A percentile compares a stretch with the other conserved stretches of the same genome.
phyloP scores from a whole-genome alignment of 2,113 vertebrate genomes.

The Paratilapia polleni region DNA sequence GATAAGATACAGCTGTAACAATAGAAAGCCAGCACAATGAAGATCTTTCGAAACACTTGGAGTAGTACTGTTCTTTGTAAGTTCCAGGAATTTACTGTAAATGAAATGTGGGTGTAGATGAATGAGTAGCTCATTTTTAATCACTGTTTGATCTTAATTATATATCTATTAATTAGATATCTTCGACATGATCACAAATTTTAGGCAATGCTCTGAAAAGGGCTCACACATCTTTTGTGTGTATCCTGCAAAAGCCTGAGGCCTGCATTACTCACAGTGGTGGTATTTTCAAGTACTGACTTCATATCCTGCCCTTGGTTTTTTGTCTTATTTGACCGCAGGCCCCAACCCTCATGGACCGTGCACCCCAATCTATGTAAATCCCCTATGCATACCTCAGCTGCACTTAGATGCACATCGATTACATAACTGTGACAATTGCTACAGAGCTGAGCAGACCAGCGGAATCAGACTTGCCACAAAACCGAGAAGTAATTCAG shows the following conservation, averaged over 20 bases:
- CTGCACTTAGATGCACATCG: slow-evolving; percentile 38
- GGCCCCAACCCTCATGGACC: slow-evolving; percentile 27
- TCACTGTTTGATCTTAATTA: not conserved
- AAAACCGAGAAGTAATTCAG: not conserved
- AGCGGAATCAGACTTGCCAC: not conserved
- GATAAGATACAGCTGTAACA: slow-evolving; percentile 59
- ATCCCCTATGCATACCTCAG: slow-evolving; percentile 63
- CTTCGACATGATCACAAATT: slow-evolving; percentile 14
- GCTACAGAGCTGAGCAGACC: not conserved
- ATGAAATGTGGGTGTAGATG: not conserved
- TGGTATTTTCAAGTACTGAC: slow-evolving; percentile 67
- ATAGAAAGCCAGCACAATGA: not conserved
- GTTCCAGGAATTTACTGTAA: slow-evolving; percentile 11
- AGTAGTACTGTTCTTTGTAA: not conserved
- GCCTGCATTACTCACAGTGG: slow-evolving; percentile 53
- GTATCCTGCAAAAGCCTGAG: slow-evolving; percentile 44
- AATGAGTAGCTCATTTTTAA: not conserved
- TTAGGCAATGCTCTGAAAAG: slow-evolving; percentile 30
- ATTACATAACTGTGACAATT: slow-evolving; percentile 57
- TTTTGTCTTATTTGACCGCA: slow-evolving; percentile 63
- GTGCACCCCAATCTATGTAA: slow-evolving; percentile 67
- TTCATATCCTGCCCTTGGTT: slow-evolving; percentile 69
- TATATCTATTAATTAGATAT: not conserved
- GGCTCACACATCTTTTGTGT: slow-evolving; percentile 40
- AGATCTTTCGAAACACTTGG: not conserved